Evolutionary conservation across 92 coral and sea anemone genomes (phyloP), one percentile per base, ranked within the genome.

Genomic region (Phymanthus crucifer): DNA sequence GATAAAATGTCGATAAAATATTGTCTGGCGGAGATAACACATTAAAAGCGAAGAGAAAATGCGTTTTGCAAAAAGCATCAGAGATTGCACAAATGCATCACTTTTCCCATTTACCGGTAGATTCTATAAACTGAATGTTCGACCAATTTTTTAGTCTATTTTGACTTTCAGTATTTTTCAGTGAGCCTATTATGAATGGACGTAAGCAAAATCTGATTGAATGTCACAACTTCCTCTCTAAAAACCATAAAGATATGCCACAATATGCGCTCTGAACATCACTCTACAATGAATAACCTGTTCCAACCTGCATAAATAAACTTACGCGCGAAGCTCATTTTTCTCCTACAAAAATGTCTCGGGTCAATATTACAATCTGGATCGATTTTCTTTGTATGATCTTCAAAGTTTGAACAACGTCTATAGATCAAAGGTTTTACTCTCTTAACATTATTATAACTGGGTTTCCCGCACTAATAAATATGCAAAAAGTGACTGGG

Each of bases 191-290:
- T 14, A 40, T 40, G 64, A 32, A 57, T 26, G 70, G 9, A 54
- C 70, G 65, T 40, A 36, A 56, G 80, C 48, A 54, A 76, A 37
- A 76, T 34, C 50, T 58, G 31, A 34, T 36, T 34, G 65, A 66
- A 32, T 35, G 80, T 76, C 70, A 31, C 66, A 58, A 57, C 64
- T 11, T 47, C 78, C 48, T 61, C 13, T 61, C 35, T 27, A 27
- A 61, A 61, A 61, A 11, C 11, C 29, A 61, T 54, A 19, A 54
- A 43, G 27, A 54, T 19, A 7, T 54, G 64, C 26, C 64, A 54
- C 64, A 54, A 54, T 43, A 43, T 43, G 1, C 48, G 10, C 48
- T 38, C 0, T 17, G 26, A 61, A 27, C 27, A 2, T 10, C 33
- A 27, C 10, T 61, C 36, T 3, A 7, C 4, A 7, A 54, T 54